Conservation (phyloP, 2,797 vertebrate species). For the Odontamblyopus lacepedii region DNA sequence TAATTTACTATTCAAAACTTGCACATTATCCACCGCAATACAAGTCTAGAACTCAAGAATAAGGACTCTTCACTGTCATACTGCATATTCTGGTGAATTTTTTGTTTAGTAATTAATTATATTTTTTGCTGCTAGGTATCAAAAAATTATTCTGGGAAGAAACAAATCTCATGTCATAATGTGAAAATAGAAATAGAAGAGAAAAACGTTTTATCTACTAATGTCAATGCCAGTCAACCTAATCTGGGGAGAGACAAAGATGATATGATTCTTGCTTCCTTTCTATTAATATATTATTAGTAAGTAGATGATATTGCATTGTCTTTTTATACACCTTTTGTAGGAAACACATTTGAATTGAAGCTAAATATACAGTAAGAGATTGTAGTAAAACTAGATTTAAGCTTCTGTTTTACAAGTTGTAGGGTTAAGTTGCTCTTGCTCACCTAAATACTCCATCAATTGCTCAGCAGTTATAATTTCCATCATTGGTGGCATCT, state of each 20-base stretch:
- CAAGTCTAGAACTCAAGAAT: neutral
- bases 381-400: too few species aligned
- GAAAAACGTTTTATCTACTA: slow-evolving; percentile 4
- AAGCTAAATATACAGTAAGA: neutral
- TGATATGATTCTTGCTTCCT: slow-evolving; percentile 58
- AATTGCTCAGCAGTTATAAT: slow-evolving; percentile 98
- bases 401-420: neutral
- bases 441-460: slow-evolving; percentile 98
- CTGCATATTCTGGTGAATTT: too few species aligned
- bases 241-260: slow-evolving; percentile 38
- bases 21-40: neutral
- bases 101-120: neutral
- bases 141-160: neutral
- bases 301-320: slow-evolving; percentile 51
- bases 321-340: slow-evolving; percentile 12
- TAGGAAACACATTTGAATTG: neutral
- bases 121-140: neutral
- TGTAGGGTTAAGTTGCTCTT: slow-evolving; percentile 9
- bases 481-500: slow-evolving; percentile 98
- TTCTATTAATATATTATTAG: slow-evolving; percentile 36
- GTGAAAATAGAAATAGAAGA: slow-evolving; percentile 2
- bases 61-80: neutral
- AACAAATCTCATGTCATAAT: neutral
- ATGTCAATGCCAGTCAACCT: slow-evolving; percentile 1
- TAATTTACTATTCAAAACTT: neutral